Percentiles rank a stretch among this genome's conserved stretches.
Evolutionary conservation across 2,888 invertebrate genomes (phyloP).

Genomic region (Catocala fraxini): DNA sequence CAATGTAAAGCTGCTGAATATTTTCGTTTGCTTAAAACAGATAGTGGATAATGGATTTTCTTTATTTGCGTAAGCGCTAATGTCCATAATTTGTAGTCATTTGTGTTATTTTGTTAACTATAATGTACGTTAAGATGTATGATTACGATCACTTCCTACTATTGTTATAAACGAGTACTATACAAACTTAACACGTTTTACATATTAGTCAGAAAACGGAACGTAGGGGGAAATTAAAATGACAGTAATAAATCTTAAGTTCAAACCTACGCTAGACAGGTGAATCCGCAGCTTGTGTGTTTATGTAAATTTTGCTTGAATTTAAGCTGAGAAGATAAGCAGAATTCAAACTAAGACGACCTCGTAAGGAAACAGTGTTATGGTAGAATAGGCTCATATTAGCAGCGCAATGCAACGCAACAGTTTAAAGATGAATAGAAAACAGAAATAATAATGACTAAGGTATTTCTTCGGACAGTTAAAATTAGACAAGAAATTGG

Average conservation of each 20-base stretch:
- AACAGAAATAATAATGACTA: neutral
- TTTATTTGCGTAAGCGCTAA: too few species aligned
- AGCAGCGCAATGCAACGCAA: neutral
- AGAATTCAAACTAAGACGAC: constrained; percentile 15
- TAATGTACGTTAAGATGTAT: too few species aligned
- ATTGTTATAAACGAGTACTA: too few species aligned
- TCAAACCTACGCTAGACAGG: constrained; percentile 27
- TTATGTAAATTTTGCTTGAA: constrained; percentile 7
- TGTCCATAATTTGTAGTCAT: too few species aligned
- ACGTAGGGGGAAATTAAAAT: constrained; percentile 16
- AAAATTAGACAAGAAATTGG: too few species aligned
- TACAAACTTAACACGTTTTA: neutral
- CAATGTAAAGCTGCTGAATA: too few species aligned
- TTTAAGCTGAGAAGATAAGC: constrained; percentile 13
- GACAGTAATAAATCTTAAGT: constrained; percentile 23
- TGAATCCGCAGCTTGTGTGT: constrained; percentile 30
- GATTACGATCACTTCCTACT: too few species aligned
- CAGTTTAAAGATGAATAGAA: neutral
- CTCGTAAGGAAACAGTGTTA: constrained; percentile 4
- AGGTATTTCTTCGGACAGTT: too few species aligned
- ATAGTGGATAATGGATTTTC: too few species aligned
- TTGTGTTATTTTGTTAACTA: too few species aligned
- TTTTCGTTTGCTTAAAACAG: too few species aligned
- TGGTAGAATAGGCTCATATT: constrained; percentile 7
- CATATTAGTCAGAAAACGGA: constrained; percentile 12